These are phyloP conservation scores for Armadillidium nasatum DNA, from an alignment of 1,140 invertebrate species.

Conservation along the genomic window DNA sequence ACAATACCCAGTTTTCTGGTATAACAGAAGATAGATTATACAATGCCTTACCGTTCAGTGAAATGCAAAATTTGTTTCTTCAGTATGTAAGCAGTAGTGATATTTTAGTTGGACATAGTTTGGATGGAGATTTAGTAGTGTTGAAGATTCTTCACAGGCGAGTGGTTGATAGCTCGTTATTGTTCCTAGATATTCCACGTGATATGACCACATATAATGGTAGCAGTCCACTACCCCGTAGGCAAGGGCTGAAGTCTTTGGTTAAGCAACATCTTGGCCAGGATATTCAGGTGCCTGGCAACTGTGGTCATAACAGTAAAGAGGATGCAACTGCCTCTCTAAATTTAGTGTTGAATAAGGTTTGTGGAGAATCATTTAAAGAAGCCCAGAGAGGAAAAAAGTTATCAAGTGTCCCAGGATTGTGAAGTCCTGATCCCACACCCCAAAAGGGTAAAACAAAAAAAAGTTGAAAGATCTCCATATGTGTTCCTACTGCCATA, in stretches of 20 bases:
- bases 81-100: not conserved
- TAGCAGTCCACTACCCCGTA: not conserved
- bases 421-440: too few relatives aligned
- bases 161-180: not conserved
- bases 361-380: not conserved
- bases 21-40: not conserved
- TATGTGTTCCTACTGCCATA: too few relatives aligned
- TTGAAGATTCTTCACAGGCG: slow-evolving; percentile 14
- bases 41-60: slow-evolving; percentile 1
- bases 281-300: not conserved
- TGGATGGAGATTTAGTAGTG: slow-evolving; percentile 11
- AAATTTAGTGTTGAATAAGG: not conserved
- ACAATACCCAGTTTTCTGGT: slow-evolving; percentile 14
- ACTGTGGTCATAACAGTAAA: not conserved
- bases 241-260: not conserved
- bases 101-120: slow-evolving; percentile 16
- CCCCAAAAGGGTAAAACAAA: too few relatives aligned
- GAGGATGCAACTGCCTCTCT: slow-evolving; percentile 8
- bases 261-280: not conserved
- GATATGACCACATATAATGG: not conserved
- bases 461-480: too few relatives aligned
- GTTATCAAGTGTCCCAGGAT: too few relatives aligned
- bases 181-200: not conserved
- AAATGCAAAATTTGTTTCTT: not conserved
- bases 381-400: too few relatives aligned